Evolutionary conservation across 2,797 vertebrate genomes (phyloP).

Genomic region (Siniperca undulata): DNA sequence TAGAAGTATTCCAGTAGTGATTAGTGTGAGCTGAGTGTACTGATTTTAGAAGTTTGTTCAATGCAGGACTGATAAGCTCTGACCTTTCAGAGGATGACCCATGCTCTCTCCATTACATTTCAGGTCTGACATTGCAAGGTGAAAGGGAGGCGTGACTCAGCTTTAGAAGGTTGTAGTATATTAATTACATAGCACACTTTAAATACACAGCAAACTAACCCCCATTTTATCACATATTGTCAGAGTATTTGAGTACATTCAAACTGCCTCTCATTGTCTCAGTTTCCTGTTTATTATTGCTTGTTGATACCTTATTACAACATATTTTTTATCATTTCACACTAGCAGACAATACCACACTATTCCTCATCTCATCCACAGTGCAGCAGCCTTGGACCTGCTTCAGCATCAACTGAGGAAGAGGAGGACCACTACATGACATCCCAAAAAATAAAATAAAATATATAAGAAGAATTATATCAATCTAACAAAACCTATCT

Average conservation of each 20-base stretch:
- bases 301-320: background rate
- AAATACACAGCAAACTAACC: background rate
- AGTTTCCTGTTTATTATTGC: background rate
- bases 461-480: background rate
- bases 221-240: background rate
- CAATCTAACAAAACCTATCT: background rate
- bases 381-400: conserved; percentile 34
- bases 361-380: conserved; percentile 17
- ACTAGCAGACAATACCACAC: background rate
- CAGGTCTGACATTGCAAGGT: background rate
- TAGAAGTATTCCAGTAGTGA: background rate
- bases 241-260: background rate
- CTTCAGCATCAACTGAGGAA: conserved; percentile 39
- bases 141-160: background rate
- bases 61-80: conserved; percentile 30
- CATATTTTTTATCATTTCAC: background rate
- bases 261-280: background rate
- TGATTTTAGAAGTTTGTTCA: conserved; percentile 32
- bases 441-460: background rate
- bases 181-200: background rate
- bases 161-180: background rate
- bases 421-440: conserved; percentile 1
- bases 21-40: conserved; percentile 6
- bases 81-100: conserved; percentile 43
- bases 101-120: background rate